Evolutionary conservation across 2,888 invertebrate genomes (phyloP), one percentile per base, ranked within the genome.

Genomic region (Camptogramma bilineatum): DNA sequence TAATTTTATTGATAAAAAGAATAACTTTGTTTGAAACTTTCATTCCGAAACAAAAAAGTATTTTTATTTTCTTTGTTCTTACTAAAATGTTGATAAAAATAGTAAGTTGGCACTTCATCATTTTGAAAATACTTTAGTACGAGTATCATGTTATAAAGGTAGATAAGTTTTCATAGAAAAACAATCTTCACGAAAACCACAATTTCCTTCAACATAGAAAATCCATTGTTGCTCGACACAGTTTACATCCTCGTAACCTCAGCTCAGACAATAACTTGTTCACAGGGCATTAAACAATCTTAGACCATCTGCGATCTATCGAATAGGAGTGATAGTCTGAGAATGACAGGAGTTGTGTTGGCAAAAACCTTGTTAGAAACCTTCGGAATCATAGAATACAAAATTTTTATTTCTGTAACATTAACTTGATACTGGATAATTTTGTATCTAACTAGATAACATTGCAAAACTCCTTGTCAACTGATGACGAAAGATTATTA

Each of bases 211-310:
- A 54, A 57, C 54, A 52, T 55, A 69, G 64, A 62, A 69, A 69
- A 62, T 48, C 53, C 21, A 69, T 71, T 69, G 69, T 71, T 52
- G 44, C 52, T 51, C 65, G 65, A 67, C 69, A 69, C 54, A 42
- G 62, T 68, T 69, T 60, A 66, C 67, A 64, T 64, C 52, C 59
- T 52, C 34, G 52, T 64, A 60, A 66, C 66, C 68, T 68, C 57
- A 55, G 59, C 44, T 52, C n/a, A 58, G 31, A 59, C 52, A 66
- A 52, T 65, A 62, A 52, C 52, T 61, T 63, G 47, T 70, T 71
- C 73, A 58, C 72, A 71, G 39, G 65, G 56, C 46, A 57, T 47
- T 64, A 66, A 66, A 56, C 52, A 52, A 76, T 73, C 78, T 69
- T 31, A 68, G 68, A 62, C 65, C 68, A 77, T 73, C 76, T 55